phyloP scores from a whole-genome alignment of 1,140 invertebrate species.

The Wiebesia pumilae region DNA sequence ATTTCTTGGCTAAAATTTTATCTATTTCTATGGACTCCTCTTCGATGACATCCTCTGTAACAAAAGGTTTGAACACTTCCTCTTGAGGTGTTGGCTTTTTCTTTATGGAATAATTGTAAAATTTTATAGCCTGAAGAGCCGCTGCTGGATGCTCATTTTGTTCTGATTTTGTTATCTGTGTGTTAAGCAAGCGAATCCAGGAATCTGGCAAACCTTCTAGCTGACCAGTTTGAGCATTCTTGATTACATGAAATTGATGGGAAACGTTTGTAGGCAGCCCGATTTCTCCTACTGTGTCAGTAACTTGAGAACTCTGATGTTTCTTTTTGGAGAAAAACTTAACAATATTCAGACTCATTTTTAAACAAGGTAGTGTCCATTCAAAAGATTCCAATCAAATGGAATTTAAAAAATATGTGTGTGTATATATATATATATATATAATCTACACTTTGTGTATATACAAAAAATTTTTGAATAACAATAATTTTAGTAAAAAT shows the following conservation, averaged over 20 bases:
- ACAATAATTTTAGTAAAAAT: neutral
- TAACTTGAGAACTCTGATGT: constrained; percentile 43
- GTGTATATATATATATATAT: no score
- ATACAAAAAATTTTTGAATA: neutral
- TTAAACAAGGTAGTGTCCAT: constrained; percentile 36
- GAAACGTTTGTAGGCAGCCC: constrained; percentile 86
- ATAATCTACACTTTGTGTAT: neutral
- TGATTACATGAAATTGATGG: constrained; percentile 87
- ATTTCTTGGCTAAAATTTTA: constrained; percentile 81
- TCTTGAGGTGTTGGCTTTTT: constrained; percentile 82
- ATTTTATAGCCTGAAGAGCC: constrained; percentile 92
- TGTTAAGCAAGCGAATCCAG: constrained; percentile 87
- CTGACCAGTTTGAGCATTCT: constrained; percentile 84
- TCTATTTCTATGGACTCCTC: constrained; percentile 88
- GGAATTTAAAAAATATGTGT: neutral
- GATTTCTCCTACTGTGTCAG: constrained; percentile 77
- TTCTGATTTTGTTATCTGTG: constrained; percentile 91
- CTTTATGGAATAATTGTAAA: constrained; percentile 91
- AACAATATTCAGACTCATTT: constrained; percentile 70
- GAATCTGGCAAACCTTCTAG: constrained; percentile 86
- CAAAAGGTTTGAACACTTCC: constrained; percentile 82
- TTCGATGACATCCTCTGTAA: constrained; percentile 84
- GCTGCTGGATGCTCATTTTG: constrained; percentile 94
- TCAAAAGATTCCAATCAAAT: constrained; percentile 1
- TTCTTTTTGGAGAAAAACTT: constrained; percentile 72